Evolutionary conservation across 2,888 invertebrate species (phyloP).

Genomic region (Tribolium freemani): DNA sequence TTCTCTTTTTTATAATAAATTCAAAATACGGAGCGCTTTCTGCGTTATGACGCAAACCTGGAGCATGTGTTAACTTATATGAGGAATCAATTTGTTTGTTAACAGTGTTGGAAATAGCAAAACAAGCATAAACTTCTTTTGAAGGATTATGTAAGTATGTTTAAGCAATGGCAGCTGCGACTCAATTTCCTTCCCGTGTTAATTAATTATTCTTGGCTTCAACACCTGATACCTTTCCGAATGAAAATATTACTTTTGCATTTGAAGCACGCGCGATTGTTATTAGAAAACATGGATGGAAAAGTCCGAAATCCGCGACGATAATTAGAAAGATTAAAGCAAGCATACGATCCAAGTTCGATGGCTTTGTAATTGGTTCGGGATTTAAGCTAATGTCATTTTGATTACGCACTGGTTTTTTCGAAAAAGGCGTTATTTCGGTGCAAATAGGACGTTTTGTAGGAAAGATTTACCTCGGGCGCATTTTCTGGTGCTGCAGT

Average conservation of each 20-base stretch:
- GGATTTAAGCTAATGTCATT: slow-evolving; percentile 15
- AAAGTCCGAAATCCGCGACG: background rate
- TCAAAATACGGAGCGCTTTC: background rate
- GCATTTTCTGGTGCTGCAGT: slow-evolving; percentile 9
- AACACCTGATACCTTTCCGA: slow-evolving; percentile 18
- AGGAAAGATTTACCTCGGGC: slow-evolving; percentile 3
- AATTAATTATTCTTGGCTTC: slow-evolving; percentile 24
- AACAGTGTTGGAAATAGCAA: background rate
- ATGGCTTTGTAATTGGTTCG: slow-evolving; percentile 10
- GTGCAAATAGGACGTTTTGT: slow-evolving; percentile 5
- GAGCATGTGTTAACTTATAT: background rate
- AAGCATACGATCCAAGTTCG: background rate
- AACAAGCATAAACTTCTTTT: slow-evolving; percentile 5
- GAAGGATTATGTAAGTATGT: slow-evolving; percentile 11
- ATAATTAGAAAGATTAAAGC: slow-evolving; percentile 5
- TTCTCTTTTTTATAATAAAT: background rate
- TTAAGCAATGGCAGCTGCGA: slow-evolving; percentile 20
- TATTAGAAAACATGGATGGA: background rate
- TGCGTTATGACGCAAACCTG: background rate
- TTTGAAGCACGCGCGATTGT: background rate
- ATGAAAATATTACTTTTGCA: background rate
- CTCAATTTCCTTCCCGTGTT: slow-evolving; percentile 14
- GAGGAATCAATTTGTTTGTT: background rate
- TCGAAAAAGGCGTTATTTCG: background rate
- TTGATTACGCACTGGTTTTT: slow-evolving; percentile 17